These are phyloP conservation scores for Diplodus sargus DNA, from an alignment of 2,797 vertebrate genomes.

Conservation along the genomic window DNA sequence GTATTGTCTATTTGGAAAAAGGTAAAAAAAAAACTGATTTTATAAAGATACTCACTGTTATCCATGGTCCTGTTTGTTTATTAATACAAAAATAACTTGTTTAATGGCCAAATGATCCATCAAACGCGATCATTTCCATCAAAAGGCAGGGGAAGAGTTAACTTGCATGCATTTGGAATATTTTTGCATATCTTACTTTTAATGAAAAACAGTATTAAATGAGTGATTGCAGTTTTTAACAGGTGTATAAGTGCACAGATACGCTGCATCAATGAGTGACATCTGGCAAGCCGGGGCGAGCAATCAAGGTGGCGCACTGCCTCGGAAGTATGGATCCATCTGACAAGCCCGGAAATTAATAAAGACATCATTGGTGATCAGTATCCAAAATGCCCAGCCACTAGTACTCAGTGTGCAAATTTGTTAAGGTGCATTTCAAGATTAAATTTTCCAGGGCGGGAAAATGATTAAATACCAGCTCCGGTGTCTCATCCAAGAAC, in stretches of 20 bases:
- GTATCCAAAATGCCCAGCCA: slow-evolving; percentile 3
- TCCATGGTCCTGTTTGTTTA: background rate
- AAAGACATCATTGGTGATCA: background rate
- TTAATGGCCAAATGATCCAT: background rate
- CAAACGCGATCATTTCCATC: background rate
- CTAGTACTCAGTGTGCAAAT: background rate
- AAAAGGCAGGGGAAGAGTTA: background rate
- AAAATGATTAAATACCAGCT: slow-evolving; percentile 39
- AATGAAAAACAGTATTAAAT: background rate
- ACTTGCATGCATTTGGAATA: background rate
- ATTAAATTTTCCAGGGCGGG: slow-evolving; percentile 21
- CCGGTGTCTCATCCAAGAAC: slow-evolving; percentile 34
- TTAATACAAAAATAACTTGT: background rate
- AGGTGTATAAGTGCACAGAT: background rate
- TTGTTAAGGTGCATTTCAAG: slow-evolving; percentile 13
- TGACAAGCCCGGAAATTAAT: slow-evolving; percentile 13
- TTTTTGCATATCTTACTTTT: background rate
- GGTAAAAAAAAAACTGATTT: too few species aligned
- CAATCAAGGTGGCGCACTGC: background rate
- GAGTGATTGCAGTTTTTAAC: background rate
- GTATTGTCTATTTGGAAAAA: too few species aligned
- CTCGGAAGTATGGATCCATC: background rate
- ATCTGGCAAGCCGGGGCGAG: background rate
- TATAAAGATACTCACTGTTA: background rate
- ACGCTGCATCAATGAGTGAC: background rate